Evolutionary conservation across 2,888 invertebrate species (phyloP).

Genomic region (Stratiomys singularior): DNA sequence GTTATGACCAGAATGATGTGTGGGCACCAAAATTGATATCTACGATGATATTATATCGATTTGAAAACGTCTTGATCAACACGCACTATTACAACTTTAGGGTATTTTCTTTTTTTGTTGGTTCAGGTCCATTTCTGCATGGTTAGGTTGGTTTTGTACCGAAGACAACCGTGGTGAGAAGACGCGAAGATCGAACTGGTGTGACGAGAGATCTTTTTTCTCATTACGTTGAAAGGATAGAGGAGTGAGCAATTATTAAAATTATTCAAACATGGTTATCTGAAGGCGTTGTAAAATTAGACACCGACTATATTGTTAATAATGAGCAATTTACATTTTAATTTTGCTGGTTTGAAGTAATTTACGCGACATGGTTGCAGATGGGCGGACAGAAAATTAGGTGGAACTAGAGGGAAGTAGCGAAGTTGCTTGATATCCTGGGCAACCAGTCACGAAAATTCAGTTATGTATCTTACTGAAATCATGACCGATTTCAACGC

Average conservation of each 20-base stretch:
- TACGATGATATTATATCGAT: conserved; percentile 21
- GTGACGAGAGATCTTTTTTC: background rate
- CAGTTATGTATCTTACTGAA: no score
- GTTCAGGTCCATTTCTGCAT: background rate
- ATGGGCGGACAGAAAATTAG: no score
- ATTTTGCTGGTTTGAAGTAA: background rate
- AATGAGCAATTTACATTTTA: background rate
- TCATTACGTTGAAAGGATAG: background rate
- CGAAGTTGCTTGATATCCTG: no score
- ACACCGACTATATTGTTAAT: background rate
- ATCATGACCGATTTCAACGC: no score
- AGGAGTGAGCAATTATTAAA: background rate
- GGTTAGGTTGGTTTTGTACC: no score
- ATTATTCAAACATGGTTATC: conserved; percentile 2
- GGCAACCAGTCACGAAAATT: no score
- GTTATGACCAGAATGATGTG: conserved; percentile 35
- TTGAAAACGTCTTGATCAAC: conserved; percentile 32
- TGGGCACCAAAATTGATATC: conserved; percentile 15
- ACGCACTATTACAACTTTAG: background rate
- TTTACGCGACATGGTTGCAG: background rate
- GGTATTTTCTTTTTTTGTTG: background rate
- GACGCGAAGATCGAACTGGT: no score
- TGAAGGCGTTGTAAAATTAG: conserved; percentile 10
- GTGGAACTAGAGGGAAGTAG: no score
- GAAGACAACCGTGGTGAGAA: no score